phyloP scores from a whole-genome alignment of 64 coral and sea anemone species.

The Stichodactyla helianthus region DNA sequence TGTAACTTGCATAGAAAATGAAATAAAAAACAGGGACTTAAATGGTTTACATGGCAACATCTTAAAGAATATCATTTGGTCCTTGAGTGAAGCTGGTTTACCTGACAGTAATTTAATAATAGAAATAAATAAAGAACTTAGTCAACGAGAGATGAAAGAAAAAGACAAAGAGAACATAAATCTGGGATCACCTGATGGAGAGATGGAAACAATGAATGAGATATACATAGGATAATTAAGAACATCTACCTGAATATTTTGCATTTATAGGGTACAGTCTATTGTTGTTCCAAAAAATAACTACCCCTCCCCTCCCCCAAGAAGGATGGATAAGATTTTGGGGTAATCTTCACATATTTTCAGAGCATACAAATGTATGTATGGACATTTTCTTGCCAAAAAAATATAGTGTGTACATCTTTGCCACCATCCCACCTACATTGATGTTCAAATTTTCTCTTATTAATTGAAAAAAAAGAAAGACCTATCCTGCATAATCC shows the following conservation, averaged over 20 bases:
- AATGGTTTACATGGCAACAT: conserved; percentile 2
- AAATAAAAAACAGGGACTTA: conserved; percentile 4
- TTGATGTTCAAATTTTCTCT: too few species aligned
- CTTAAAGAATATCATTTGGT: background rate
- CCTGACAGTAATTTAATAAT: background rate
- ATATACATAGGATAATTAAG: background rate
- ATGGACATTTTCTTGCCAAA: too few species aligned
- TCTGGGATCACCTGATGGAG: background rate
- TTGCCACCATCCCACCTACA: too few species aligned
- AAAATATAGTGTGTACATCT: too few species aligned
- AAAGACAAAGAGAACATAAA: background rate
- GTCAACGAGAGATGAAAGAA: background rate
- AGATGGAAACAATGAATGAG: background rate
- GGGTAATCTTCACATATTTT: too few species aligned
- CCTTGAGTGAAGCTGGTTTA: background rate
- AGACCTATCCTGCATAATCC: too few species aligned
- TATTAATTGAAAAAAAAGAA: too few species aligned
- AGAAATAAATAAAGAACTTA: background rate
- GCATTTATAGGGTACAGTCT: background rate
- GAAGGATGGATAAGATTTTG: too few species aligned
- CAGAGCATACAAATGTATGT: too few species aligned
- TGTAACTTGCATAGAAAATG: background rate
- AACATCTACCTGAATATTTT: too few species aligned
- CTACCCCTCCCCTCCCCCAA: too few species aligned
- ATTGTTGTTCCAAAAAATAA: too few species aligned